Percentiles rank a stretch among this genome's conserved stretches.
Evolutionary conservation across 1,140 invertebrate species (phyloP).

Genomic region (Oryzaephilus surinamensis): DNA sequence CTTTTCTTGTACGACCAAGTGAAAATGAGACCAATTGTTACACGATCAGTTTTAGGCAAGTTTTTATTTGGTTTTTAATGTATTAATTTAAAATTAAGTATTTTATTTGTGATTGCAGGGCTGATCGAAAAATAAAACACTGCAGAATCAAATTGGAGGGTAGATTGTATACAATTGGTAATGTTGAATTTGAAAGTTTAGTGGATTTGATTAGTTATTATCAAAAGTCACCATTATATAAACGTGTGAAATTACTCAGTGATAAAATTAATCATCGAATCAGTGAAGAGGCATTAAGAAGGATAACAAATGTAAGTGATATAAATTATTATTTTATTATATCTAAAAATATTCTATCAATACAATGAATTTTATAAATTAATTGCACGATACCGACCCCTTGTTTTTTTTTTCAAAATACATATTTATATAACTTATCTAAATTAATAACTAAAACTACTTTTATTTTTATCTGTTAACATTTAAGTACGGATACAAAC

Average conservation of each 20-base stretch:
- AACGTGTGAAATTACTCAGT: slow-evolving; percentile 79
- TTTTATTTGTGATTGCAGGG: slow-evolving; percentile 44
- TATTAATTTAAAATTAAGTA: slow-evolving; percentile 1
- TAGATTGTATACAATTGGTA: slow-evolving; percentile 79
- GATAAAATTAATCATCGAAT: no score
- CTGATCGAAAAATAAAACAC: slow-evolving; percentile 89
- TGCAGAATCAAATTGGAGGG: slow-evolving; percentile 89
- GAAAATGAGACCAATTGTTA: slow-evolving; percentile 76
- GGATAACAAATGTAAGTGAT: slow-evolving; percentile 53
- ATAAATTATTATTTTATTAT: slow-evolving; percentile 5
- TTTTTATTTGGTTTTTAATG: slow-evolving; percentile 7
- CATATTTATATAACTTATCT: not conserved
- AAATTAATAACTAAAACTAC: not conserved
- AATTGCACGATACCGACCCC: slow-evolving; percentile 27
- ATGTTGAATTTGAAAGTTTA: slow-evolving; percentile 86
- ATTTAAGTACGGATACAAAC: no score
- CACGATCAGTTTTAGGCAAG: slow-evolving; percentile 88
- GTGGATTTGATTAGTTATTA: slow-evolving; percentile 87
- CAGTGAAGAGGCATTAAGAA: slow-evolving; percentile 63
- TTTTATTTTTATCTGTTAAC: not conserved
- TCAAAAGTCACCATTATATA: slow-evolving; percentile 81
- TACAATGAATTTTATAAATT: slow-evolving; percentile 11
- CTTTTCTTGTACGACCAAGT: slow-evolving; percentile 82
- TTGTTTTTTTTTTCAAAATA: slow-evolving; percentile 1
- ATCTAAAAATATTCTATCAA: no score